These are phyloP conservation scores for Aurelia aurita complex sp. Pacific DNA, from an alignment of 30 jellyfish, hydroid and myxozoan genomes.

Conservation along the genomic window DNA sequence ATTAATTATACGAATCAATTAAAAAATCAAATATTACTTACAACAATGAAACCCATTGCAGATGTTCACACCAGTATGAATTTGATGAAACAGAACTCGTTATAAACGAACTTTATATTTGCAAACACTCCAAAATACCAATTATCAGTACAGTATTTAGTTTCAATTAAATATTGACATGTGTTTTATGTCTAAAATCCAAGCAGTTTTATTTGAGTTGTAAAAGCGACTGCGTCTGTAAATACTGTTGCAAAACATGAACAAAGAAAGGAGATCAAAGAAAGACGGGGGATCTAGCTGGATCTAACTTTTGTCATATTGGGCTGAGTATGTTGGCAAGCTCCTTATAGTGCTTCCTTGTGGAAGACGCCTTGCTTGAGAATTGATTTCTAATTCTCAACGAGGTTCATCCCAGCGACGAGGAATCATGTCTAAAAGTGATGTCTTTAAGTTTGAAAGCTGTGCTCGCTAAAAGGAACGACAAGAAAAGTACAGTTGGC, in stretches of 20 bases:
- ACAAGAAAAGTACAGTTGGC: too few species aligned
- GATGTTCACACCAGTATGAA: neutral
- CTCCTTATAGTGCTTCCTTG: too few species aligned
- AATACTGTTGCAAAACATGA: slow-evolving; percentile 23
- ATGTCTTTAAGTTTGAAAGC: too few species aligned
- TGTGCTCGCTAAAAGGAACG: too few species aligned
- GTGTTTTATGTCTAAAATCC: neutral
- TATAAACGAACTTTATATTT: neutral
- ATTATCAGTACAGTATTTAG: neutral
- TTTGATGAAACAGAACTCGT: neutral
- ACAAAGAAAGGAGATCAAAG: neutral
- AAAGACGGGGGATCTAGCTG: slow-evolving; percentile 11
- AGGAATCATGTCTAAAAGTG: too few species aligned
- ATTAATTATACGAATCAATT: neutral
- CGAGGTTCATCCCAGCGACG: too few species aligned
- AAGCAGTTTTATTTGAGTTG: slow-evolving; percentile 12
- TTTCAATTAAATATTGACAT: neutral
- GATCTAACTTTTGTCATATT: too few species aligned
- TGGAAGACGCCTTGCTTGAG: too few species aligned
- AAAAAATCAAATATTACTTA: neutral
- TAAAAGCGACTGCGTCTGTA: slow-evolving; percentile 22
- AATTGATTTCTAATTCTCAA: too few species aligned
- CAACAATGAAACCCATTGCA: neutral
- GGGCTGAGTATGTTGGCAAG: too few species aligned
- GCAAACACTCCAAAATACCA: slow-evolving; percentile 9